Evolutionary conservation across 2,888 invertebrate genomes (phyloP).

Genomic region (Adela reaumurella): DNA sequence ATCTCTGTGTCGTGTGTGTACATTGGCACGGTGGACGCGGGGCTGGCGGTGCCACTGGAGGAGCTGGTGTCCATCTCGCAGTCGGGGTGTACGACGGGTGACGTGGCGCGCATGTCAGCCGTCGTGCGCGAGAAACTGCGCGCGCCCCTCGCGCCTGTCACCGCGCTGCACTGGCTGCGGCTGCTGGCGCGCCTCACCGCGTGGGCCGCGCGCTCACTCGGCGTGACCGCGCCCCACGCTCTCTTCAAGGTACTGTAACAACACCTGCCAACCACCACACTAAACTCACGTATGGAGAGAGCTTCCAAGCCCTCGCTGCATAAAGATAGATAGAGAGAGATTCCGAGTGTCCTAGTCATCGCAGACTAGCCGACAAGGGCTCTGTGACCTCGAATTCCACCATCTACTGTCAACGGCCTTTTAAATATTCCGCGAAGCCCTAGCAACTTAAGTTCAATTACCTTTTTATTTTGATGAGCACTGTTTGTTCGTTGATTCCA

Average conservation of each 20-base stretch:
- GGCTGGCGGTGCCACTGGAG: constrained; percentile 55
- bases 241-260: constrained; percentile 42
- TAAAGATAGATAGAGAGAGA: too few species aligned
- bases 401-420: too few species aligned
- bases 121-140: constrained; percentile 77
- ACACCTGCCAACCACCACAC: too few species aligned
- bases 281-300: too few species aligned
- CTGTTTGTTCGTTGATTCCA: too few species aligned
- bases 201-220: constrained; percentile 50
- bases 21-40: constrained; percentile 75
- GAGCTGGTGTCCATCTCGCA: constrained; percentile 65
- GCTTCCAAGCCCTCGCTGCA: too few species aligned
- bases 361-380: too few species aligned
- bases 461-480: too few species aligned
- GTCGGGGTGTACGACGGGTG: constrained; percentile 80
- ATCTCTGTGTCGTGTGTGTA: constrained; percentile 84
- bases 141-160: constrained; percentile 55
- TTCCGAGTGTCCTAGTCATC: too few species aligned
- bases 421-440: too few species aligned
- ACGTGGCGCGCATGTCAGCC: constrained; percentile 81
- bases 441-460: too few species aligned
- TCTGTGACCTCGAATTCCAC: too few species aligned
- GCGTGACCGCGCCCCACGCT: constrained; percentile 47
- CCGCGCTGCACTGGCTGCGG: constrained; percentile 66
- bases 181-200: constrained; percentile 62